Evolutionary conservation across 2,113 vertebrate genomes (phyloP), one percentile per base, ranked within the genome.

Genomic region (Cricetomys ansorgei): DNA sequence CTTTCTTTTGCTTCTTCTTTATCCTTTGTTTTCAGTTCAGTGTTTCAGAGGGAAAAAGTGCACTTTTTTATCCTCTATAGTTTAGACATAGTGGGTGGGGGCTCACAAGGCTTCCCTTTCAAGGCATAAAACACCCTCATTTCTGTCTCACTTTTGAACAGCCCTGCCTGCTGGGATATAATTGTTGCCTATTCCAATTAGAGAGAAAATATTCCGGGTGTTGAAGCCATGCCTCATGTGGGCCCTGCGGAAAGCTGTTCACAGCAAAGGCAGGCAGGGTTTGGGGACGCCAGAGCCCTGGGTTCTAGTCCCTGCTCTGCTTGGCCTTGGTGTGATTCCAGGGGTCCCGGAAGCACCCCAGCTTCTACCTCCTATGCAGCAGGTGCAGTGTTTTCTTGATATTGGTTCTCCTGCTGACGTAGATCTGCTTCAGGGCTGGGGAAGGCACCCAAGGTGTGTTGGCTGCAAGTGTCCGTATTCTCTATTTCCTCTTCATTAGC

Each of bases 1-100:
- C 21, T 95, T 98, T 92, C 83, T 91, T 94, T 94, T 97, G 75
- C 96, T 94, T 96, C 97, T 1, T 0, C 73, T 92, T 73, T 96
- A 81, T 88, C 89, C 40, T 84, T 97, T 53, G 75, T 23, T 92
- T 97, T 98, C 90, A 96, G 77, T 43, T 21, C 93, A 76, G n/a
- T 53, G 55, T 91, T 93, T 95, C 69, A 94, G 97, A 89, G 37
- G 55, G 29, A 31, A 40, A 96, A 23, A 15, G 25, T n/a, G 81
- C 73, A 91, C 53, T 6, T 65, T 11, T 43, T 65, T 65, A 76
- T 96, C 5, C 37, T 31, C 89, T 96, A 10, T n/a, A 96, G 89
- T 77, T 95, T 88, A 50, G 27, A 76, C 95, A 17, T 40, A 96
- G 86, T 31, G 0, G 70, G n/a, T 15, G 73, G 89, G 73, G 64